A percentile compares a stretch with the other conserved stretches of the same genome.
Evolutionary conservation across 2,113 vertebrate genomes (phyloP).

Genomic region (Eubucco bourcierii): DNA sequence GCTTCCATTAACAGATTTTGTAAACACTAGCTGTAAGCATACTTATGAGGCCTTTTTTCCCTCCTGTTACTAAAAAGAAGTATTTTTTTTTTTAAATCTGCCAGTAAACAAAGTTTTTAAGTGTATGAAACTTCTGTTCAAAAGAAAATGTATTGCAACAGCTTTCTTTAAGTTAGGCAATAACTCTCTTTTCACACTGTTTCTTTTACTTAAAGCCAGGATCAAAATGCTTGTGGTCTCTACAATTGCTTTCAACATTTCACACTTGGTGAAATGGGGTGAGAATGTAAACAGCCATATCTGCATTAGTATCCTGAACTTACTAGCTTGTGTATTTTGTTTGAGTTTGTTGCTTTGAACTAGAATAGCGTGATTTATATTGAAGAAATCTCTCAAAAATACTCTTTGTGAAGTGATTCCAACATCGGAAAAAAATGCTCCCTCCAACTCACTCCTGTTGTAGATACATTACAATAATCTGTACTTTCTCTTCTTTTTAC

Average conservation of each 20-base stretch:
- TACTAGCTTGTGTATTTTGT: conserved; percentile 58
- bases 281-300: conserved; percentile 54
- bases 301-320: conserved; percentile 48
- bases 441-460: background rate
- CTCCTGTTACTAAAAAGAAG: background rate
- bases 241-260: conserved; percentile 22
- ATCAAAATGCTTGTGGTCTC: conserved; percentile 34
- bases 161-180: conserved; percentile 1
- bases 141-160: conserved; percentile 41
- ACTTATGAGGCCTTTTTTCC: conserved; percentile 32
- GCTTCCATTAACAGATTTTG: conserved; percentile 57
- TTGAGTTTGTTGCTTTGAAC: conserved; percentile 60
- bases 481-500: background rate
- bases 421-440: background rate
- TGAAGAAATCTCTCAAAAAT: conserved; percentile 41
- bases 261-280: conserved; percentile 23
- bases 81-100: background rate
- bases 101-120: conserved; percentile 25
- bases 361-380: conserved; percentile 27
- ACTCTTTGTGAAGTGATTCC: conserved; percentile 56
- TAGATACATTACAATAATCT: background rate
- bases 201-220: conserved; percentile 40
- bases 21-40: conserved; percentile 55
- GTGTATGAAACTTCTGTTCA: conserved; percentile 33
- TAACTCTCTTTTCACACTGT: background rate